These are phyloP conservation scores for Bambusicola thoracicus DNA, from an alignment of 2,113 vertebrate genomes.

Conservation along the genomic window DNA sequence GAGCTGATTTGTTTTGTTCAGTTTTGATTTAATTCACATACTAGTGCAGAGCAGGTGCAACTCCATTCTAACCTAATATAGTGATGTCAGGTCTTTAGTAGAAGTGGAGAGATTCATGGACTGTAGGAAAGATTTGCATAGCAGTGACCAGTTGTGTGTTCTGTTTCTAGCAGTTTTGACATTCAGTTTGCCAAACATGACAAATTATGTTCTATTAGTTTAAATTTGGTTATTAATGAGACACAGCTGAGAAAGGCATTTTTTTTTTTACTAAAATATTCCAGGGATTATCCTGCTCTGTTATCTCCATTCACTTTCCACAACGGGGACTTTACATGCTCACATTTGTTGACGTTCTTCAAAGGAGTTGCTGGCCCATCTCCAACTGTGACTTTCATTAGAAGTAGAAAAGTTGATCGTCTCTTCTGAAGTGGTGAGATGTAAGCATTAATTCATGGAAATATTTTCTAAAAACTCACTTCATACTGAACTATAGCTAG, in stretches of 20 bases:
- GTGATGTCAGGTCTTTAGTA: not conserved
- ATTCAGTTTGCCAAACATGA: not conserved
- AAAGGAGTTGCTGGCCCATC: not conserved
- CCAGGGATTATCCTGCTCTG: not conserved
- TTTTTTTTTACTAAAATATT: conserved; percentile 6
- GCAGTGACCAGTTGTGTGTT: not conserved
- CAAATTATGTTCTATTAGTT: not conserved
- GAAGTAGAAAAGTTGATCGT: not conserved
- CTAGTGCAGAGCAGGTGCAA: not conserved
- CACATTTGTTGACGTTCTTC: not conserved
- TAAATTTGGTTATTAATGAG: conserved; percentile 25
- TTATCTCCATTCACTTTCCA: conserved; percentile 9
- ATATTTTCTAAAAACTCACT: conserved; percentile 17
- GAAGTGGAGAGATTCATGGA: not conserved
- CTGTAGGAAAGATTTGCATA: not conserved
- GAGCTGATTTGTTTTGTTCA: not conserved
- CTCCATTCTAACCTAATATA: not conserved
- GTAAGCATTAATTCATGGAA: not conserved
- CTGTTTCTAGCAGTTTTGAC: conserved; percentile 6
- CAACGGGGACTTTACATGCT: not conserved
- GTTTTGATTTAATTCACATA: not conserved
- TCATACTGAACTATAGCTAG: not conserved
- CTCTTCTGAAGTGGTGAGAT: not conserved
- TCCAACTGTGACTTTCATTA: conserved; percentile 18
- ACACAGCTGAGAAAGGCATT: not conserved